Evolutionary conservation across 1,140 invertebrate genomes (phyloP).

Genomic region (Condylostylus longicornis): DNA sequence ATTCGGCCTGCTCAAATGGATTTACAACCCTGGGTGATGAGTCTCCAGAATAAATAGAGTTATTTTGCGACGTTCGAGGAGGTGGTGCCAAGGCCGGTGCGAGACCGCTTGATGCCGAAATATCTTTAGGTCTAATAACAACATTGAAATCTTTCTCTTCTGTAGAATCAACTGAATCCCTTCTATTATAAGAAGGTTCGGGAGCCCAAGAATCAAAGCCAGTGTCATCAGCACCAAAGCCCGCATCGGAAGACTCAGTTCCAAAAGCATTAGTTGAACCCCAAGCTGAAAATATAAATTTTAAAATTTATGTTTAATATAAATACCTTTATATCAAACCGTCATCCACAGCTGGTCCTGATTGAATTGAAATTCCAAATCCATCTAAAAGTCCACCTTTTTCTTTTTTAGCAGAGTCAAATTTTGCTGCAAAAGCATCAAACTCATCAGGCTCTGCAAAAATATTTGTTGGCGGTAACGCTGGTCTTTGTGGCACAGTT

Average conservation of each 20-base stretch:
- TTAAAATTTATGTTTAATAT: not conserved
- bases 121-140: constrained; percentile 44
- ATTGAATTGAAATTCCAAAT: constrained; percentile 31
- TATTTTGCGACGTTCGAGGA: constrained; percentile 41
- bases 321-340: constrained; percentile 12
- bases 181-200: constrained; percentile 39
- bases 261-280: constrained; percentile 38
- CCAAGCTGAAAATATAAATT: constrained; percentile 19
- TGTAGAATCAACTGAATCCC: constrained; percentile 54
- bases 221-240: constrained; percentile 56
- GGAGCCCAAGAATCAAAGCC: constrained; percentile 70
- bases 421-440: constrained; percentile 75
- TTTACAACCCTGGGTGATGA: constrained; percentile 45
- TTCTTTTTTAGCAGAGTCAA: constrained; percentile 50
- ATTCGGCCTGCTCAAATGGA: constrained; percentile 64
- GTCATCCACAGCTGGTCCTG: constrained; percentile 14
- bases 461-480: constrained; percentile 25
- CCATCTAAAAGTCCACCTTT: constrained; percentile 35
- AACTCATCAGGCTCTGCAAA: constrained; percentile 43
- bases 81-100: constrained; percentile 58
- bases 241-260: constrained; percentile 28
- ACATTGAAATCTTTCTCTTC: constrained; percentile 40
- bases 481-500: constrained; percentile 8
- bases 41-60: constrained; percentile 31
- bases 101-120: constrained; percentile 29